These are phyloP conservation scores for Caenorhabditis doughertyi DNA, from an alignment of 2,888 invertebrate genomes.

Conservation along the genomic window DNA sequence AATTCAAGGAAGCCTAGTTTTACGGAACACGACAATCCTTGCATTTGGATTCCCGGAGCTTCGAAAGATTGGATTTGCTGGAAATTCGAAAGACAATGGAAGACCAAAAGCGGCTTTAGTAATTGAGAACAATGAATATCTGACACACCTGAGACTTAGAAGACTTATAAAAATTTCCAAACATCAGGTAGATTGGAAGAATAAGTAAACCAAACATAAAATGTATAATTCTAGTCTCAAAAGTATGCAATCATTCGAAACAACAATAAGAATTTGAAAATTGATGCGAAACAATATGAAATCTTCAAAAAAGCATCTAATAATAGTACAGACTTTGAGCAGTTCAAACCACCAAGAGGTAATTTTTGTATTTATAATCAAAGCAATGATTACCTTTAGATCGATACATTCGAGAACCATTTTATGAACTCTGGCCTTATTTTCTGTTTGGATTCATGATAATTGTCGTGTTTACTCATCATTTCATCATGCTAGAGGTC, in stretches of 20 bases:
- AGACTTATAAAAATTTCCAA: conserved; percentile 15
- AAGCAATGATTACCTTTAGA: conserved; percentile 1
- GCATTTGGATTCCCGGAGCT: conserved; percentile 39
- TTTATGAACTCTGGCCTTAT: conserved; percentile 38
- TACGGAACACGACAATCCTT: conserved; percentile 35
- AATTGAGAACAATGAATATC: conserved; percentile 23
- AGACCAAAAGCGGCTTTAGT: conserved; percentile 4
- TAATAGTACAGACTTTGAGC: neutral
- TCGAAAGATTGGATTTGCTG: conserved; percentile 15
- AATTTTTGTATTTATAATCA: neutral
- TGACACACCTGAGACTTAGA: conserved; percentile 12
- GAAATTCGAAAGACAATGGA: neutral
- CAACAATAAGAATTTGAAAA: neutral
- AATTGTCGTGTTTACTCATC: conserved; percentile 34
- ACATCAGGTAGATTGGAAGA: neutral
- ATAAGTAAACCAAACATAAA: neutral
- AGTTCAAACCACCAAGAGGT: conserved; percentile 12
- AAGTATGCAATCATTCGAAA: neutral
- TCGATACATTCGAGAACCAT: conserved; percentile 4
- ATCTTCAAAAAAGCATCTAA: neutral
- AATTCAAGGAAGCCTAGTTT: conserved; percentile 39
- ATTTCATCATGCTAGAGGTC: conserved; percentile 48
- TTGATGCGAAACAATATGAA: conserved; percentile 31
- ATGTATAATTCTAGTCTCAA: conserved; percentile 18
- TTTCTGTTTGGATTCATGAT: conserved; percentile 26